A percentile compares a stretch with the other conserved stretches of the same genome.
Conservation (phyloP, 2,797 vertebrate species). For the Protonibea diacanthus region DNA sequence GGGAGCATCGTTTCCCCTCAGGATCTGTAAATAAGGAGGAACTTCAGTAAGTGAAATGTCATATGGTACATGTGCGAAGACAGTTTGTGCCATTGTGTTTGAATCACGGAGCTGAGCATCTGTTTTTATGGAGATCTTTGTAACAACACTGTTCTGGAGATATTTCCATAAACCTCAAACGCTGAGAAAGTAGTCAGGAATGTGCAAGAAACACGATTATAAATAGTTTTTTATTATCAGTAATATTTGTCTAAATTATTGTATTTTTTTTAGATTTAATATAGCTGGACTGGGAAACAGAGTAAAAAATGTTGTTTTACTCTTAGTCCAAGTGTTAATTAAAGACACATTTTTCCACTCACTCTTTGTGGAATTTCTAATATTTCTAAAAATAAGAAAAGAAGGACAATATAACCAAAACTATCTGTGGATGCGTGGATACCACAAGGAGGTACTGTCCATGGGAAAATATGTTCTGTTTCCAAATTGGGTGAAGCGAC, state of each 20-base stretch:
- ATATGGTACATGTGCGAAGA: constrained; percentile 19
- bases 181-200: no score
- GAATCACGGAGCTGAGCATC: constrained; percentile 13
- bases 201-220: neutral
- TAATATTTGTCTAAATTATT: neutral
- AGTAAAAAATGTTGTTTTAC: neutral
- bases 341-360: neutral
- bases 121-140: constrained; percentile 24
- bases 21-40: constrained; percentile 65
- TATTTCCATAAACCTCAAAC: neutral
- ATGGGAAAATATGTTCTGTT: neutral
- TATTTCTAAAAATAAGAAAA: neutral
- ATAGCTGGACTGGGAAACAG: no score
- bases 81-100: constrained; percentile 3
- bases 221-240: neutral
- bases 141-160: neutral
- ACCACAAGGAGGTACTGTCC: neutral
- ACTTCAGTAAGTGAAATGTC: constrained; percentile 17
- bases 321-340: neutral
- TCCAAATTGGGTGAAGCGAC: neutral
- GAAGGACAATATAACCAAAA: neutral
- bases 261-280: neutral
- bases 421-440: neutral
- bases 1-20: constrained; percentile 65
- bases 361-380: neutral